A percentile compares a stretch with the other conserved stretches of the same genome.
Conservation (phyloP, 2,113 vertebrate species). For the Campylomormyrus tamandua region DNA sequence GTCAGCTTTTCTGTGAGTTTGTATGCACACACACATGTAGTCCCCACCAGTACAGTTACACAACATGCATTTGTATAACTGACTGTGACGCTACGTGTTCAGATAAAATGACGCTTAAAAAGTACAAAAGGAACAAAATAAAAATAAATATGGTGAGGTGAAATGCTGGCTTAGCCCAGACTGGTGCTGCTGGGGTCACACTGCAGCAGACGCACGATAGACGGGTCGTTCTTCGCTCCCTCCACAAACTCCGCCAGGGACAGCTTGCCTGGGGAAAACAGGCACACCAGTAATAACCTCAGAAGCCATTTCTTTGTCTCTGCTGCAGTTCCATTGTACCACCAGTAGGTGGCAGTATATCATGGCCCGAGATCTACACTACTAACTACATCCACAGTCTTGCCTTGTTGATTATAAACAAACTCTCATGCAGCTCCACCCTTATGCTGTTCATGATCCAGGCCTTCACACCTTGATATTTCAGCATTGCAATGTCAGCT, state of each 20-base stretch:
- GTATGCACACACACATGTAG: constrained; percentile 1
- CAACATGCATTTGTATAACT: background rate
- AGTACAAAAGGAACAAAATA: background rate
- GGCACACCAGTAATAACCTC: background rate
- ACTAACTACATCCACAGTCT: background rate
- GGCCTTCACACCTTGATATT: background rate
- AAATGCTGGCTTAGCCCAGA: constrained; percentile 47
- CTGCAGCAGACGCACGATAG: constrained; percentile 94
- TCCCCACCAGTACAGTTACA: background rate
- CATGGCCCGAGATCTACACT: background rate
- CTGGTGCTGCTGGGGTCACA: constrained; percentile 89
- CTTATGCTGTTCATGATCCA: background rate
- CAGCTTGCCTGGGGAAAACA: constrained; percentile 74
- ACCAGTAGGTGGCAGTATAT: constrained; percentile 5
- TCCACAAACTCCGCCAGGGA: constrained; percentile 97
- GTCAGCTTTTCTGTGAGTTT: constrained; percentile 22
- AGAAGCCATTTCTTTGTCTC: background rate
- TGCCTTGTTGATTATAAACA: background rate
- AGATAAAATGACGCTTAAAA: background rate
- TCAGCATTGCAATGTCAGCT: background rate
- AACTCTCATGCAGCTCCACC: background rate
- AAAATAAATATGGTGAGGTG: constrained; percentile 25
- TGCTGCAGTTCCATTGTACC: background rate
- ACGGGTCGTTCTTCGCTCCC: constrained; percentile 90
- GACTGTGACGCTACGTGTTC: background rate